A percentile compares a stretch with the other conserved stretches of the same genome.
phyloP scores from a whole-genome alignment of 2,797 vertebrate genomes.

The Steatocranus sp. region DNA sequence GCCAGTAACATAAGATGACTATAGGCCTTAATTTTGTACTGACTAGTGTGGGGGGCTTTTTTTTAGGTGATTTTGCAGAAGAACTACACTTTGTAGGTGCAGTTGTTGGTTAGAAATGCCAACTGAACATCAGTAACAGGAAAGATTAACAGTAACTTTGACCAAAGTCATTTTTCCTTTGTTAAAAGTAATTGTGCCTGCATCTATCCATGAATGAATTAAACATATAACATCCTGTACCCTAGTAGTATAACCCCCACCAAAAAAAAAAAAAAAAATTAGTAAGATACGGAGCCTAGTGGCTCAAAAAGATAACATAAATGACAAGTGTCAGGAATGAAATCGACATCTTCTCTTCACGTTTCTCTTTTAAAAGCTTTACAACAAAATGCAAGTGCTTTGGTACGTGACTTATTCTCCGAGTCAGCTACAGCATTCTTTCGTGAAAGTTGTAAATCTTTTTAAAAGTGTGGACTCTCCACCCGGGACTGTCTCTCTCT shows the following conservation, averaged over 20 bases:
- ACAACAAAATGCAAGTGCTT: neutral
- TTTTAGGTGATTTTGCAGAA: neutral
- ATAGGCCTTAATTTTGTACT: neutral
- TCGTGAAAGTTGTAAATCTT: neutral
- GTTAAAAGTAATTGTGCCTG: accelerated
- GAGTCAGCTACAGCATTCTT: neutral
- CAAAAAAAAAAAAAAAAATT: accelerated
- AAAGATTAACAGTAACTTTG: neutral
- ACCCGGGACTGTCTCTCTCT: neutral
- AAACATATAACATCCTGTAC: neutral
- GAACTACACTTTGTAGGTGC: neutral
- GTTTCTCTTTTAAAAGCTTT: neutral
- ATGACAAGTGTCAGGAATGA: neutral
- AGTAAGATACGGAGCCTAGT: neutral
- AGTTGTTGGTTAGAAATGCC: neutral
- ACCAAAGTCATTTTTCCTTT: neutral
- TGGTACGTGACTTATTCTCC: neutral
- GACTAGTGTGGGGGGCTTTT: accelerated
- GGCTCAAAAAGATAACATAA: neutral
- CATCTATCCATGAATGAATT: neutral
- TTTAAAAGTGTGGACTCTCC: neutral
- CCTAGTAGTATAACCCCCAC: neutral
- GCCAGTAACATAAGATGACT: neutral
- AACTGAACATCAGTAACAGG: neutral
- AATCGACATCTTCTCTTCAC: neutral